phyloP scores from a whole-genome alignment of 2,888 invertebrate genomes.

The Seira sanloemensis region DNA sequence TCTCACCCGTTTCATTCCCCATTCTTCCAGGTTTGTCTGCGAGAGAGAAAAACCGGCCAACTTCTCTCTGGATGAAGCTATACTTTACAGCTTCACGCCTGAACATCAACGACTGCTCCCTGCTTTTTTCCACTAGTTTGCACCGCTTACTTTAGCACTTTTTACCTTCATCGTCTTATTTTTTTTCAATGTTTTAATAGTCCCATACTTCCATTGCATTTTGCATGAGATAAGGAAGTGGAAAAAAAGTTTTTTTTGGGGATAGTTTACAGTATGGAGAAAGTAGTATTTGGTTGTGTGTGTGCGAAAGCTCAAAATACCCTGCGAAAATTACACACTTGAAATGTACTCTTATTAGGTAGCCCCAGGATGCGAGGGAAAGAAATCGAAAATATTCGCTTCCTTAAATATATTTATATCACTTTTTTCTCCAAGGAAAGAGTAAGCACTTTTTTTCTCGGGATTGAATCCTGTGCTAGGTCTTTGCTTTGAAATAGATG shows the following conservation, averaged over 20 bases:
- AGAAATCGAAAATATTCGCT: background rate
- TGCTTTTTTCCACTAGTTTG: constrained; percentile 16
- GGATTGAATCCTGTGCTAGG: no score
- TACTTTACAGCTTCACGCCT: constrained; percentile 45
- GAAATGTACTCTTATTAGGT: no score
- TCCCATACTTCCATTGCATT: background rate
- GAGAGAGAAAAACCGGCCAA: no score
- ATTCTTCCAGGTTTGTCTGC: constrained; percentile 55
- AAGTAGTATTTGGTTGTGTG: no score
- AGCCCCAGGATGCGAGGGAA: no score
- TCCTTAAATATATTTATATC: no score
- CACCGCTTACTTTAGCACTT: constrained; percentile 1
- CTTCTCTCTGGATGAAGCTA: background rate
- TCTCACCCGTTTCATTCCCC: constrained; percentile 64
- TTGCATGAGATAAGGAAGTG: background rate
- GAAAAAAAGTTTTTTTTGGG: no score
- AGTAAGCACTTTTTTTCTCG: no score
- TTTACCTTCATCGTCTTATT: background rate
- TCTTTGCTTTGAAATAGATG: no score
- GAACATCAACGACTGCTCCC: constrained; percentile 53
- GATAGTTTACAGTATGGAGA: no score
- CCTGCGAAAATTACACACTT: constrained; percentile 35
- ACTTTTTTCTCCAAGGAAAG: no score
- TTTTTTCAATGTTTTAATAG: constrained; percentile 2
- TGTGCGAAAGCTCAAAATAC: constrained; percentile 61